Conservation (phyloP, 2,113 vertebrate genomes). For the Alosa alosa region DNA sequence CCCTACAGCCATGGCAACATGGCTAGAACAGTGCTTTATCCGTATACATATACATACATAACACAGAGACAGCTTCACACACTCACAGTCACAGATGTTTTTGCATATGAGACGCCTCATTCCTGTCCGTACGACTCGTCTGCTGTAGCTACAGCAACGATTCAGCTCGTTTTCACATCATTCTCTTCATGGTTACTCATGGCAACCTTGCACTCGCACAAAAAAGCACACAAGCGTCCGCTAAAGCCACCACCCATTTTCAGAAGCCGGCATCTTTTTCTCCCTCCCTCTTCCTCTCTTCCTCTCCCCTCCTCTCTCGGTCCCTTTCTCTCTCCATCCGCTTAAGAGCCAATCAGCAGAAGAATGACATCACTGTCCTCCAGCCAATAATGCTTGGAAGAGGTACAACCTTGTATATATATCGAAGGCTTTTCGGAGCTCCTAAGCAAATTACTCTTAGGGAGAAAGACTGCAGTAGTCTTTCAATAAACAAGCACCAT, state of each 20-base stretch:
- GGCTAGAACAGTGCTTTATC: not conserved
- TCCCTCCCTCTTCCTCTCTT: conserved; percentile 61
- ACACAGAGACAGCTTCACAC: conserved; percentile 70
- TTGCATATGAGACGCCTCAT: conserved; percentile 99
- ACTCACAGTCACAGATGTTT: conserved; percentile 99
- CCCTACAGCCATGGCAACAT: not conserved
- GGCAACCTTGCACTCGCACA: conserved; percentile 32
- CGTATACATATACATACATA: conserved; percentile 65
- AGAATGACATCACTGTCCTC: conserved; percentile 92
- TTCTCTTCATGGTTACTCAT: conserved; percentile 47
- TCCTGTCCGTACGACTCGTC: conserved; percentile 71
- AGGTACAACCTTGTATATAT: conserved; percentile 73
- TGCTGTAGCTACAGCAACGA: conserved; percentile 60
- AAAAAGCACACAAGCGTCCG: conserved; percentile 33
- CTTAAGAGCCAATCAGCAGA: conserved; percentile 82
- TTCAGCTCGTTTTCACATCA: conserved; percentile 42
- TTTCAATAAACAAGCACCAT: conserved; percentile 31
- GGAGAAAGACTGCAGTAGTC: not conserved
- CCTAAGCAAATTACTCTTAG: conserved; percentile 56
- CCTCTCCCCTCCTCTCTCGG: conserved; percentile 75
- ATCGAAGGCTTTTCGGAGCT: conserved; percentile 61
- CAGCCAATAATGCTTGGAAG: conserved; percentile 72
- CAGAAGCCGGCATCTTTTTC: conserved; percentile 68
- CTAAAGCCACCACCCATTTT: conserved; percentile 57
- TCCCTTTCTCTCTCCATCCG: conserved; percentile 74